Evolutionary conservation across 2,113 vertebrate species (phyloP), one percentile per base, ranked within the genome.

Genomic region (Pterocles orientalis): DNA sequence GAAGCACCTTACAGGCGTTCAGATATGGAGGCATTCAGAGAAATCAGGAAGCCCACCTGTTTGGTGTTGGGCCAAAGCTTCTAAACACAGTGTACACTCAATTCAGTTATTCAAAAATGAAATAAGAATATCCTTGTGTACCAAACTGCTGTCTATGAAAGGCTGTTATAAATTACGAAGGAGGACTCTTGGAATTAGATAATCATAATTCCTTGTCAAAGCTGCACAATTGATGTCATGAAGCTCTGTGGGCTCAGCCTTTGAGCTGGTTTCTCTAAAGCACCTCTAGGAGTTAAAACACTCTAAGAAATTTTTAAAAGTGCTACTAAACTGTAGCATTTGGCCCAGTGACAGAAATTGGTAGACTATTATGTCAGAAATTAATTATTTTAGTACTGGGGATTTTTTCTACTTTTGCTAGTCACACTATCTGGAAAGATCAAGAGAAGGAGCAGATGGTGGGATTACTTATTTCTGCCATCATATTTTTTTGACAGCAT

Each of bases 401-500:
- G 9, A 5, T 25, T 69, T 94, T 93, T 70, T 17, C 12, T 57
- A 20, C 19, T 86, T 93, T 78, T 84, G 15, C 19, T 75, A 92
- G 43, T 71, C 16, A 60, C 6, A 25, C 1, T 23, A 72, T 83
- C 71, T 83, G 41, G 54, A 86, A 86, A 78, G 19, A 71, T 31
- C 20, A 71, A 85, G 33, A 79, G 20, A 68, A 91, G 26, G 31
- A 66, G 24, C 43, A 86, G 60, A 85, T 64, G 73, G 60, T 39
- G 36, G 26, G 18, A 76, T 79, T 84, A 50, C 73, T 77, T 90
- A 64, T 89, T 84, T 96, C 26, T 95, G 26, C 29, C 8, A 26
- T 71, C 16, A 34, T 7, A 75, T 15, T 9, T 68, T 82, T 73
- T 82, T 39, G 53, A 47, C 39, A 82, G 9, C 0, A 16, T 70